These are phyloP conservation scores for Spilarctia lutea DNA, from an alignment of 2,888 invertebrate species.

Conservation along the genomic window DNA sequence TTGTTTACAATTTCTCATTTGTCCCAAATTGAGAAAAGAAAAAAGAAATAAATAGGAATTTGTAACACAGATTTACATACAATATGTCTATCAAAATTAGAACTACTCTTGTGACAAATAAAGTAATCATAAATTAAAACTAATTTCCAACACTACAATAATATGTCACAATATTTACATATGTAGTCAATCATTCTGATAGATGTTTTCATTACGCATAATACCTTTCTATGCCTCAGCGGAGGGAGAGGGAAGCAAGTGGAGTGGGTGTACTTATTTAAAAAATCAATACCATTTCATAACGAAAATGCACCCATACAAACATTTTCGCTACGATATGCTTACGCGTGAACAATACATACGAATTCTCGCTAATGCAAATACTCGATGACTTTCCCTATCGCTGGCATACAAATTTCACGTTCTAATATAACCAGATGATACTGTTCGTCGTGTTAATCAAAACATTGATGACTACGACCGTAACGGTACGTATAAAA, in stretches of 20 bases:
- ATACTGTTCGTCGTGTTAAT: constrained; percentile 43
- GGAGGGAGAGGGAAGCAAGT: constrained; percentile 27
- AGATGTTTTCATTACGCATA: not conserved
- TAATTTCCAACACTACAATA: not conserved
- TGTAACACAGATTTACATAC: not conserved
- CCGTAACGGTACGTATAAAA: constrained; percentile 73
- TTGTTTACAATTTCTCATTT: not conserved
- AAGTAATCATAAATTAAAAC: not conserved
- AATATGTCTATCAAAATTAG: not conserved
- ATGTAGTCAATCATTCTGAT: not conserved
- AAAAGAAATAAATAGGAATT: not conserved
- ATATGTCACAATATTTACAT: not conserved
- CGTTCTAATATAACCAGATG: constrained; percentile 50
- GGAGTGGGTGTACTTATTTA: constrained; percentile 32
- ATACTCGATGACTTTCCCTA: constrained; percentile 53
- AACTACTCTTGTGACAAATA: constrained; percentile 1
- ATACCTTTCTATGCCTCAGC: not conserved
- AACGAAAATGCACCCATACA: constrained; percentile 3
- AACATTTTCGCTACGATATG: constrained; percentile 2
- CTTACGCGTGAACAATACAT: constrained; percentile 1
- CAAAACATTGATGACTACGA: constrained; percentile 57
- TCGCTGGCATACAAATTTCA: constrained; percentile 52
- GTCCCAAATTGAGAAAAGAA: not conserved
- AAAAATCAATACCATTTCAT: constrained; percentile 47
- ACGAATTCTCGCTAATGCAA: constrained; percentile 17